phyloP scores from a whole-genome alignment of 2,888 invertebrate species.

The Rotaria macrura region DNA sequence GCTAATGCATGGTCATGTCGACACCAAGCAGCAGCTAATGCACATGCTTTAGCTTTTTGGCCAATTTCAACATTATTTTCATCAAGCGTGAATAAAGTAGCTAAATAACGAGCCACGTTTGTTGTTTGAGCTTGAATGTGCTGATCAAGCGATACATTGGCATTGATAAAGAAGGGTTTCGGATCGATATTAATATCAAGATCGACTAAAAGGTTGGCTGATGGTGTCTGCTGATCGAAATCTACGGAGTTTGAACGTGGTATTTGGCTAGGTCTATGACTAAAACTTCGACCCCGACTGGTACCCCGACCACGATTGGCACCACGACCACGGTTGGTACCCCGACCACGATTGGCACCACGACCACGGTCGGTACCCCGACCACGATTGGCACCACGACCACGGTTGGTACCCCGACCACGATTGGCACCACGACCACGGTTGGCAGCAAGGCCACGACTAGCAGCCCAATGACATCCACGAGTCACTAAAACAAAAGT shows the following conservation, averaged over 20 bases:
- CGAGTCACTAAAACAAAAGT: no score
- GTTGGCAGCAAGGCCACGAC: not conserved
- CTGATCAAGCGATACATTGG: conserved; percentile 28
- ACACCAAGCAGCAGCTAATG: conserved; percentile 45
- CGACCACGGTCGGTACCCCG: not conserved
- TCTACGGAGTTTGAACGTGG: no score
- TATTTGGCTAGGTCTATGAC: no score
- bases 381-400: no score
- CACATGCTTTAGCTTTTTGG: conserved; percentile 42
- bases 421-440: not conserved
- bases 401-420: not conserved
- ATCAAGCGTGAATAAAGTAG: conserved; percentile 25
- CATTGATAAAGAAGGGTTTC: conserved; percentile 25
- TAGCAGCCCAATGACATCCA: no score
- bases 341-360: not conserved
- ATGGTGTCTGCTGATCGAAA: not conserved
- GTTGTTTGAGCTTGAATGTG: conserved; percentile 27
- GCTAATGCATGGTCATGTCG: conserved; percentile 43
- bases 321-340: not conserved
- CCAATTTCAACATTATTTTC: conserved; percentile 22
- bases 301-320: not conserved
- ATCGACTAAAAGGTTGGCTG: not conserved
- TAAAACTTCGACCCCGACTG: no score
- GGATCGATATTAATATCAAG: conserved; percentile 13
- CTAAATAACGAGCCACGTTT: conserved; percentile 26